A percentile compares a stretch with the other conserved stretches of the same genome.
Conservation (phyloP, 1,140 invertebrate species). For the Drosophila mayri region DNA sequence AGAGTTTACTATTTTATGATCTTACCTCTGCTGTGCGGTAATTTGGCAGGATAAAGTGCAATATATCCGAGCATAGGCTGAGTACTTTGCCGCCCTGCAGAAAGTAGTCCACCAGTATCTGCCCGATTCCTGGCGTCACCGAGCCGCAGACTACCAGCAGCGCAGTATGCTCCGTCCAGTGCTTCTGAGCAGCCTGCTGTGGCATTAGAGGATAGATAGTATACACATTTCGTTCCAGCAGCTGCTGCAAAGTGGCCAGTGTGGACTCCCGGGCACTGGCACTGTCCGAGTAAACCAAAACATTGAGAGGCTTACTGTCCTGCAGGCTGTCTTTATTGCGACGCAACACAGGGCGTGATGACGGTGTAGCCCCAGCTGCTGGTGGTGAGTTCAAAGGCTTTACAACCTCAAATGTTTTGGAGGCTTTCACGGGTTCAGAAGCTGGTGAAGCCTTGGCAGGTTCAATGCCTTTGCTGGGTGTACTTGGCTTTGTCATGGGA, state of each 20-base stretch:
- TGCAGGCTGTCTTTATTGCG: conserved; percentile 66
- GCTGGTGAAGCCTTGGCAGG: not conserved
- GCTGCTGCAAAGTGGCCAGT: conserved; percentile 88
- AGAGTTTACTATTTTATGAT: not conserved
- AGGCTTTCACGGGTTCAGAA: conserved; percentile 19
- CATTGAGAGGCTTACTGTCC: conserved; percentile 90
- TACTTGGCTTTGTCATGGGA: not conserved
- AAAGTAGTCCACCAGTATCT: conserved; percentile 90
- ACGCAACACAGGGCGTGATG: conserved; percentile 55
- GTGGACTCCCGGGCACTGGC: conserved; percentile 89
- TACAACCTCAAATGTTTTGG: conserved; percentile 54
- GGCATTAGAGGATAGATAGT: conserved; percentile 90
- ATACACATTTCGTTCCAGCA: conserved; percentile 91
- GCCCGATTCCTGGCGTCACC: conserved; percentile 88
- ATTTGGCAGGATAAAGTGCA: conserved; percentile 91
- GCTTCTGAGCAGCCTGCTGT: conserved; percentile 87
- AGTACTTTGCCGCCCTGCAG: conserved; percentile 91
- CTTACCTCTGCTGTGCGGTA: conserved; percentile 92
- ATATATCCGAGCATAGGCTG: conserved; percentile 92
- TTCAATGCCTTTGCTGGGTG: not conserved
- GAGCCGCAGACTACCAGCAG: conserved; percentile 92
- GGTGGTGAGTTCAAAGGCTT: conserved; percentile 36
- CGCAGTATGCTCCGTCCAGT: conserved; percentile 90
- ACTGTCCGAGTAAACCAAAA: conserved; percentile 93
- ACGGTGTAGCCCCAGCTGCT: conserved; percentile 15